Percentiles rank a stretch among this genome's conserved stretches.
Evolutionary conservation across 2,113 vertebrate species (phyloP).

Genomic region (Monarcha castaneiventris): DNA sequence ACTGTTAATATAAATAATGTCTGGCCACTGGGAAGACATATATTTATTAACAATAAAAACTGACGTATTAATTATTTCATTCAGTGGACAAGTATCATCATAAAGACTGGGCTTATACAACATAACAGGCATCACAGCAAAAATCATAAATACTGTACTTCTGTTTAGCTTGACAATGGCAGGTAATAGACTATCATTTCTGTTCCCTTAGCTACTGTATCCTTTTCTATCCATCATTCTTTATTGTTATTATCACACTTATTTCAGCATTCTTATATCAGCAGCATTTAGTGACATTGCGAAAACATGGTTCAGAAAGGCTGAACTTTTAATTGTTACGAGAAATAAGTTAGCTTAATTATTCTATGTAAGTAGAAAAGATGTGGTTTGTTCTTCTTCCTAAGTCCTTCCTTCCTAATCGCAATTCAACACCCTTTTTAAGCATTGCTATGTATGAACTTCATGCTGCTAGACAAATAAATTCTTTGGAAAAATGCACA

Average conservation of each 20-base stretch:
- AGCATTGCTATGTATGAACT: constrained; percentile 89
- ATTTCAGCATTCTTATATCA: constrained; percentile 72
- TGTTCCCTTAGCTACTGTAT: constrained; percentile 52
- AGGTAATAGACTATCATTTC: constrained; percentile 67
- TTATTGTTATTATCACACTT: constrained; percentile 63
- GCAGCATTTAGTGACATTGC: constrained; percentile 68
- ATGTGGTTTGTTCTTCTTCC: constrained; percentile 75
- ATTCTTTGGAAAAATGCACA: constrained; percentile 90
- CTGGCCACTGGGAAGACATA: constrained; percentile 13
- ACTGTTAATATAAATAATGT: constrained; percentile 27
- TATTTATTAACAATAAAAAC: constrained; percentile 32
- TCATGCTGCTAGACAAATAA: constrained; percentile 90
- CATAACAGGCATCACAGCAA: not conserved
- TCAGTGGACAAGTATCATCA: constrained; percentile 27
- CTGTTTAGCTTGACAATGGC: constrained; percentile 58
- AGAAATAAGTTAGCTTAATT: constrained; percentile 80
- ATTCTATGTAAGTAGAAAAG: constrained; percentile 70
- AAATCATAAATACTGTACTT: constrained; percentile 56
- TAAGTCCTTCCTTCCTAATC: constrained; percentile 79
- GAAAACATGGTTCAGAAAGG: constrained; percentile 65
- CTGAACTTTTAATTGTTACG: constrained; percentile 81
- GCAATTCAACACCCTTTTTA: constrained; percentile 84
- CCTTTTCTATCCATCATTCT: constrained; percentile 61
- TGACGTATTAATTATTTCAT: constrained; percentile 34
- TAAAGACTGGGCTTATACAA: constrained; percentile 13